Evolutionary conservation across 1,140 invertebrate genomes (phyloP), one percentile per base, ranked within the genome.

Genomic region (Drosophila pseudoananassae): DNA sequence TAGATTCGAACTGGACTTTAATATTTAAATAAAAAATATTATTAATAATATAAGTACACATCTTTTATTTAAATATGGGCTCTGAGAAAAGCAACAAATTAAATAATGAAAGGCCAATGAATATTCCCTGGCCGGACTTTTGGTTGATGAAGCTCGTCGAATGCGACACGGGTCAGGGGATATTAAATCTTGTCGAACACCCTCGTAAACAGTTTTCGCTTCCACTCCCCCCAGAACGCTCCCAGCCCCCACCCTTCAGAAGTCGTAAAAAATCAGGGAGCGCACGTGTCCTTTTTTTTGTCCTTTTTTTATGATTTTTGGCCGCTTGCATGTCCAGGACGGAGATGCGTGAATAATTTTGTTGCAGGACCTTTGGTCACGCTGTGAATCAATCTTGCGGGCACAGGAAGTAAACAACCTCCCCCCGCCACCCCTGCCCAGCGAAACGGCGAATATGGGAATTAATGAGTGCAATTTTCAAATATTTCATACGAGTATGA

Each of bases 301-400:
- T 20, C 38, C 61, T 23, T 70, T 74, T 58, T 74, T 51, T 73
- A 51, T 69, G 57, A 46, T 73, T 55, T 51, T 73, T 20, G 38
- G 54, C 50, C 64, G 77, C 59, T 81, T 65, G 77, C 82, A 85
- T 87, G 82, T 87, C 58, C 82, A 51, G 60, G 53, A 20, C 8
- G 43, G 64, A 76, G 83, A 87, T 59, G 83, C 82, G 83, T 87
- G 82, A 88, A 87, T 87, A 87, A 82, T 87, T 76, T 76, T 78
- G 51, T 57, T 78, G 78, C 82, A 78, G 75, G 82, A 87, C 82
- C 82, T 87, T 87, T 87, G 85, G 87, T 87, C 85, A 90, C 68
- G 85, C 85, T 90, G 87, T 90, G 85, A 90, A 90, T 90, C 85
- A 90, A 90, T 90, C 85, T 90, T 90, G 81, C 71, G 76, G 81